These are phyloP conservation scores for Pelodiscus sinensis DNA, from an alignment of 2,113 vertebrate genomes.

Conservation along the genomic window DNA sequence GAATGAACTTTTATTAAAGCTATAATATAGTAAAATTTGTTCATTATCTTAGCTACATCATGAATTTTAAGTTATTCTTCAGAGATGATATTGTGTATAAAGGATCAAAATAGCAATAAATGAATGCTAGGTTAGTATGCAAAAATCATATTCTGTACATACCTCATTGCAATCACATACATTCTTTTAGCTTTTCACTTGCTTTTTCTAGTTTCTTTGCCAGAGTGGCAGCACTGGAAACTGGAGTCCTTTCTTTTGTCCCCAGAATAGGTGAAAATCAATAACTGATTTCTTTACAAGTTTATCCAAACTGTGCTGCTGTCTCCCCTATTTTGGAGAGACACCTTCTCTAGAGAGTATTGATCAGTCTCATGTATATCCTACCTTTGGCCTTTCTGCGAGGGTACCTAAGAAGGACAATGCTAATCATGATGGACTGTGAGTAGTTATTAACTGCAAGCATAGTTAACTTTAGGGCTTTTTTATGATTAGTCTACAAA, in stretches of 20 bases:
- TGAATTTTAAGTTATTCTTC: not conserved
- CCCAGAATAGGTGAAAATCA: not conserved
- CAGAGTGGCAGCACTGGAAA: not conserved
- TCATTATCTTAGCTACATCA: not conserved
- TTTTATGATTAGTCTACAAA: accelerated
- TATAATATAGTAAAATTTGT: not conserved
- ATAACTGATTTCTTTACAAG: not conserved
- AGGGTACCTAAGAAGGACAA: too few relatives aligned
- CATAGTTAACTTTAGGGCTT: accelerated
- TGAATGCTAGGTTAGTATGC: too few relatives aligned
- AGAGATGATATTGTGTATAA: not conserved
- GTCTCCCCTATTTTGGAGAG: not conserved
- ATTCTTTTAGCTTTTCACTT: not conserved
- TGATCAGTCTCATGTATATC: not conserved
- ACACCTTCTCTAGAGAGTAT: not conserved
- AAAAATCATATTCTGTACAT: not conserved
- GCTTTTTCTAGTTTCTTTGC: not conserved
- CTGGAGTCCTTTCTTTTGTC: not conserved
- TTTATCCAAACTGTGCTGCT: not conserved
- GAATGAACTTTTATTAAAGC: not conserved
- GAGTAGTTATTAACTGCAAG: accelerated
- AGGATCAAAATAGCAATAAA: not conserved
- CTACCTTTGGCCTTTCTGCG: not conserved
- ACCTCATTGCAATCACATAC: not conserved
- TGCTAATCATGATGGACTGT: not conserved